Evolutionary conservation across 2,888 invertebrate species (phyloP).

Genomic region (Microplitis deprimator): DNA sequence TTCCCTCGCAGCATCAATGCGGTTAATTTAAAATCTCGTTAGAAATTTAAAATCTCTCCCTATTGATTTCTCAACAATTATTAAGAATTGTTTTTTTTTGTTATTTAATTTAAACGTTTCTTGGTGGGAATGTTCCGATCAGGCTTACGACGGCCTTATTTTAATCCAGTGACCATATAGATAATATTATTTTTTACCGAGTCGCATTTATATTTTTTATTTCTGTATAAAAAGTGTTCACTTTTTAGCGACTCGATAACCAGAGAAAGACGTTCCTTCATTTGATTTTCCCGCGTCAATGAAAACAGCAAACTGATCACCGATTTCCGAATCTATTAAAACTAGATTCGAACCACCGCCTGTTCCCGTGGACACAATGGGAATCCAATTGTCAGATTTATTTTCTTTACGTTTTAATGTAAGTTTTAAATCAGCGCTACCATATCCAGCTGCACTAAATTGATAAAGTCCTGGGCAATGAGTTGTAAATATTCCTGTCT

Average conservation of each 20-base stretch:
- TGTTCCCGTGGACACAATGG: conserved; percentile 59
- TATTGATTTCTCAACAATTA: conserved; percentile 12
- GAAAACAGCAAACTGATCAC: conserved; percentile 69
- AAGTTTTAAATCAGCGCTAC: conserved; percentile 61
- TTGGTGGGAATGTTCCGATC: conserved; percentile 47
- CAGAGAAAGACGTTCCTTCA: conserved; percentile 66
- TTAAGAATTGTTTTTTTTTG: too few relatives aligned
- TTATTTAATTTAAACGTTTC: conserved; percentile 24
- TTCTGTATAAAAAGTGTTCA: conserved; percentile 46
- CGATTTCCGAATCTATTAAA: conserved; percentile 67
- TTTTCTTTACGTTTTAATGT: conserved; percentile 64
- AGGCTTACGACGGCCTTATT: conserved; percentile 13
- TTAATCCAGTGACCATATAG: conserved; percentile 18
- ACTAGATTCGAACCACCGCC: conserved; percentile 68
- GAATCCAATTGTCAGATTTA: conserved; percentile 60
- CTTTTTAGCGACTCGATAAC: conserved; percentile 69
- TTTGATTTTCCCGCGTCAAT: conserved; percentile 63
- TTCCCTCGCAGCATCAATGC: conserved; percentile 25
- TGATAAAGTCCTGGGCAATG: conserved; percentile 72
- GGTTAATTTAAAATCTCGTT: conserved; percentile 21
- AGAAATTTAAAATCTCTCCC: conserved; percentile 17
- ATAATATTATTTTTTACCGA: conserved; percentile 24
- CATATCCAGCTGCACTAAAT: conserved; percentile 71
- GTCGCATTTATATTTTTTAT: conserved; percentile 18
- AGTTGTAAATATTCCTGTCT: conserved; percentile 71